Base-by-base conservation (phyloP, 2,888 invertebrate species). In the Eueremaeus valkanovi region DNA sequence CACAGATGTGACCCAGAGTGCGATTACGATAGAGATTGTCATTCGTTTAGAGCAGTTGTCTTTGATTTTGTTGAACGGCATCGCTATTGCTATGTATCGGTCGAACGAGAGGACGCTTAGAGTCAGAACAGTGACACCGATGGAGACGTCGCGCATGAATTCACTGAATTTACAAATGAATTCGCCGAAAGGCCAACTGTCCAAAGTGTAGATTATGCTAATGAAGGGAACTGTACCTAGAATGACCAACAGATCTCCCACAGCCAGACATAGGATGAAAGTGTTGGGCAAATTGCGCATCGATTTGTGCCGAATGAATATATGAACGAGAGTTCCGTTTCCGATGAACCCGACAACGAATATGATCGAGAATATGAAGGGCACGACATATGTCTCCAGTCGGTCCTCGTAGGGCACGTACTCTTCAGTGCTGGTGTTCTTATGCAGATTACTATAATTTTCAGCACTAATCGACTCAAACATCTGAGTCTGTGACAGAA, bases 41-140 rank as follows among this genome's bases (percentile, higher is more conserved):
- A 27, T 45, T 6, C 40, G 27, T 31, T 66, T 66, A 6, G 51
- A 49, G 11, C 27, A 31, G 29, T 40, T 36, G 29, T 29, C 31
- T 29, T 45, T 70, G n/a, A 75, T 27, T 31, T 42, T 55, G 18
- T n/a, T 73, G 18, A 72, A 51, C 5, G 72, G 72, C 72, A 31
- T 29, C n/a, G 49, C 72, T 36, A 51, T 51, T 21, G 94, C 95
- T 83, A 91, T 91, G 84, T 92, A 95, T 73, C 95, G 87, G 84
- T 95, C 94, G 16, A 91, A 92, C n/a, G 94, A 93, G 1, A 95
- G 85, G 0, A 94, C 94, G 0, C 93, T 93, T 79, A 95, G 85
- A 0, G 95, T 95, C 83, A 95, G 94, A 0, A 95, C 93, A 0
- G 94, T 94, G 0, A 95, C 94, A 0, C 94, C 95, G 74, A 94